These are phyloP conservation scores for Phoenoteleia sp. DNA, from an alignment of 2,888 invertebrate species.

Conservation along the genomic window DNA sequence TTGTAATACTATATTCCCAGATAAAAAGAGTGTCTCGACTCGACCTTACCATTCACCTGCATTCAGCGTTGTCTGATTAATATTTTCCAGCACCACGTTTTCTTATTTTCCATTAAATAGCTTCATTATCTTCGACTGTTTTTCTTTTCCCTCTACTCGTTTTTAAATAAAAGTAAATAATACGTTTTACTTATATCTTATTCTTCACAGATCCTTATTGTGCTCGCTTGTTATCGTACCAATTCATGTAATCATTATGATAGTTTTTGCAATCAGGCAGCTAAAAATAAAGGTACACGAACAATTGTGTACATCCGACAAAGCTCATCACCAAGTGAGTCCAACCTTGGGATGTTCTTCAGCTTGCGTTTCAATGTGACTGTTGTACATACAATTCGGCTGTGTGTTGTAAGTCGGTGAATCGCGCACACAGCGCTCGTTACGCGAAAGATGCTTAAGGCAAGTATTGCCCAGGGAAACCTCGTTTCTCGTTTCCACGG, in stretches of 20 bases:
- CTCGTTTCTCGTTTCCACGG: constrained; percentile 48
- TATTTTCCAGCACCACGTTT: too few species aligned
- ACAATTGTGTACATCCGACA: constrained; percentile 41
- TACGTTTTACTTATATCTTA: constrained; percentile 13
- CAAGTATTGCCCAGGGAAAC: constrained; percentile 63
- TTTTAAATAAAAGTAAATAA: constrained; percentile 35
- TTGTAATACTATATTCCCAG: too few species aligned
- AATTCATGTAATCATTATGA: constrained; percentile 43
- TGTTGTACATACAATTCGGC: constrained; percentile 18
- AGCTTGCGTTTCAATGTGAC: constrained; percentile 27
- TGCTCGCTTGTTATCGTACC: constrained; percentile 22
- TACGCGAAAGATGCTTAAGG: constrained; percentile 64
- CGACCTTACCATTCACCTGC: too few species aligned
- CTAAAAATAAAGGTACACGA: constrained; percentile 37
- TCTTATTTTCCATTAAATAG: neutral
- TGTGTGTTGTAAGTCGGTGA: constrained; percentile 37
- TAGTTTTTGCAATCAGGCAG: constrained; percentile 38
- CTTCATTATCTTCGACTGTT: constrained; percentile 19
- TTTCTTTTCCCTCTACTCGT: neutral
- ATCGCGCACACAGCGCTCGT: constrained; percentile 57
- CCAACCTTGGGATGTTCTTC: constrained; percentile 44
- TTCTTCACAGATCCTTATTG: constrained; percentile 9
- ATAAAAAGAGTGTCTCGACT: too few species aligned
- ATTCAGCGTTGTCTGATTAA: too few species aligned
- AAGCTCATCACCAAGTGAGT: constrained; percentile 39